Evolutionary conservation across 2,797 vertebrate species (phyloP), one percentile per base, ranked within the genome.

Genomic region (Enteromius treurensis): DNA sequence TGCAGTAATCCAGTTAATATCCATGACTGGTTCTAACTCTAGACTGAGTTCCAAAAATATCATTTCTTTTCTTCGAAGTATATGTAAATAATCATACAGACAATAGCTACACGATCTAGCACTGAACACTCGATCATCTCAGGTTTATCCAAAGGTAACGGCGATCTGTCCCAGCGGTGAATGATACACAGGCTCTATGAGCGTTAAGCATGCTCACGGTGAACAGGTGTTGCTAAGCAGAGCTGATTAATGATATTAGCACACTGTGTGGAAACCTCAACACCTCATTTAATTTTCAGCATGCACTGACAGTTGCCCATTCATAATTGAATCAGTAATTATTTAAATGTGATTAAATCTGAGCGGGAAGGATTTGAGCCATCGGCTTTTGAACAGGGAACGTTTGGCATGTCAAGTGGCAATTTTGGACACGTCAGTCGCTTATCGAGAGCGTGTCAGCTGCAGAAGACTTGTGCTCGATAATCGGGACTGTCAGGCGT

Each of bases 251-350:
- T 73, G 79, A 62, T 76, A 62, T 70, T 71, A 49, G 53, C 19
- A 60, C 42, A 6, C 51, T n/a, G 26, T 47, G 68, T 62, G 64
- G 80, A 64, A 74, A 71, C 65, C 58, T 85, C 79, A 73, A 71
- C 79, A 78, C 80, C 67, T 79, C 62, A 80, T 80, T 84, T 76
- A 37, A 76, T 84, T 85, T 82, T 80, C 77, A 82, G 77, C 42
- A 69, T 47, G 14, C 60, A 0, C 37, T 51, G 78, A 79, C 79
- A 68, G 74, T 78, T 47, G 40, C 60, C 77, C 71, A 75, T 78
- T 84, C 80, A 75, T 87, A 84, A 86, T 80, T 76, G 74, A 79
- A 85, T 84, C 82, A 82, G 84, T 83, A 77, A 87, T 85, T 86
- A 88, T 81, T 51, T 58, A 79, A 81, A 85, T 77, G 69, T 84